Evolutionary conservation across 1,140 invertebrate species (phyloP), one percentile per base, ranked within the genome.

Genomic region (Melipona quadrifasciata): DNA sequence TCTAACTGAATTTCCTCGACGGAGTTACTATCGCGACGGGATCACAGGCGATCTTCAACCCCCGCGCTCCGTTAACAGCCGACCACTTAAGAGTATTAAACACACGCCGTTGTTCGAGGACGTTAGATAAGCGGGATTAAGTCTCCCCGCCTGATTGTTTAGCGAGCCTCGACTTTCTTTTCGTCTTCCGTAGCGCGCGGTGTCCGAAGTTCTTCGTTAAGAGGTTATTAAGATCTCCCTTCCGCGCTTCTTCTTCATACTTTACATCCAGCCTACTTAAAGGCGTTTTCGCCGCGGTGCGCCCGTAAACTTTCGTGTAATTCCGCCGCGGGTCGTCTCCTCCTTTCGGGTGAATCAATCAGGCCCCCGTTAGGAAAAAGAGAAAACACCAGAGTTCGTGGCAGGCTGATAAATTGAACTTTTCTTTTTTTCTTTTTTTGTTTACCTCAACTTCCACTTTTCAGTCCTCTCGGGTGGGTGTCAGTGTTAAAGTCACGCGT

Each of bases 191-290:
- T 16, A 61, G 57, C 51, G 31, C 24, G 24, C 76, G n/a, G 11
- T 72, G 67, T 64, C n/a, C 73, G 0, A 77, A 82, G 19, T 82
- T 82, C 34, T 31, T 53, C 57, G 80, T 31, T 53, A 82, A 77
- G 64, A 77, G 53, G 73, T 68, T 77, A 82, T 82, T 67, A 82
- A 76, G 72, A 82, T 75, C 58, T n/a, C 47, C n/a, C 8, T 10
- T 17, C 16, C 12, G 14, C 21, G 24, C 71, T 57, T 61, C 51
- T 75, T n/a, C 61, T 67, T 79, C 65, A 11, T 75, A 65, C 73
- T 77, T 82, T 82, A 77, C 64, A 82, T 82, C 73, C 57, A 67
- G 24, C 53, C 64, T 82, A 68, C 64, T 77, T 82, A 82, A 79
- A 82, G 61, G 24, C 53, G 58, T 53, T 74, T 67, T 17, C 27